phyloP scores from a whole-genome alignment of 2,888 invertebrate species.

The Raillietiella orientalis region DNA sequence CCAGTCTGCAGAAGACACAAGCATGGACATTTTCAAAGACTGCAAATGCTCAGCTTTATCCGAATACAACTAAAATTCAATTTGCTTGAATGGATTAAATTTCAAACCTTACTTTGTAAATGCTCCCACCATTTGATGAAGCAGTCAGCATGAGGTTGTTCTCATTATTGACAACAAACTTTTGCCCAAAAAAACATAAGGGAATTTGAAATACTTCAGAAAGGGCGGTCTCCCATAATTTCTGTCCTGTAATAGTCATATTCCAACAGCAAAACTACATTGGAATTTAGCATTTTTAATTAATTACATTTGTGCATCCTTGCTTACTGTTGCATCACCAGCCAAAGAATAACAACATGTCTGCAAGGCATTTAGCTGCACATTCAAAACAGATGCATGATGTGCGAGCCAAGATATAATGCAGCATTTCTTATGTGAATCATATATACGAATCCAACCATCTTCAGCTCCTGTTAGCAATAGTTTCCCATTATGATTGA shows the following conservation, averaged over 20 bases:
- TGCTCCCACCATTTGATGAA: conserved; percentile 12
- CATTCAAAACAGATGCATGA: conserved; percentile 18
- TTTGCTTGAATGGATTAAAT: too few relatives aligned
- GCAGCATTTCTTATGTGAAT: conserved; percentile 19
- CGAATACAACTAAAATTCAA: too few relatives aligned
- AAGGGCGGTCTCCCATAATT: conserved; percentile 12
- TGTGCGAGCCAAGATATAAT: conserved; percentile 21
- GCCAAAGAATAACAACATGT: conserved; percentile 22
- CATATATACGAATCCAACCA: conserved; percentile 21
- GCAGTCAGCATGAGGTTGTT: conserved; percentile 16
- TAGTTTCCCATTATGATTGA: conserved; percentile 24
- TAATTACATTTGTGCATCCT: neutral
- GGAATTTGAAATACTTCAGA: conserved; percentile 7
- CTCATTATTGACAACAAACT: conserved; percentile 16
- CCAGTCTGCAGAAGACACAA: too few relatives aligned
- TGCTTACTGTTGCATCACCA: conserved; percentile 19
- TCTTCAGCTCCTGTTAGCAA: conserved; percentile 22
- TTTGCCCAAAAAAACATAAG: conserved; percentile 12
- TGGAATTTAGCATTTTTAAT: neutral
- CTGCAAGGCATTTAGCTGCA: conserved; percentile 20
- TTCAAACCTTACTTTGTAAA: conserved; percentile 16
- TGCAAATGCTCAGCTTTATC: too few relatives aligned
- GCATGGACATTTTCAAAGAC: too few relatives aligned
- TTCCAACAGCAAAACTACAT: conserved; percentile 14
- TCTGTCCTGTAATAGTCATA: conserved; percentile 13